Base-by-base conservation (phyloP, 2,797 vertebrate genomes). In the Catostomus latipinnis region DNA sequence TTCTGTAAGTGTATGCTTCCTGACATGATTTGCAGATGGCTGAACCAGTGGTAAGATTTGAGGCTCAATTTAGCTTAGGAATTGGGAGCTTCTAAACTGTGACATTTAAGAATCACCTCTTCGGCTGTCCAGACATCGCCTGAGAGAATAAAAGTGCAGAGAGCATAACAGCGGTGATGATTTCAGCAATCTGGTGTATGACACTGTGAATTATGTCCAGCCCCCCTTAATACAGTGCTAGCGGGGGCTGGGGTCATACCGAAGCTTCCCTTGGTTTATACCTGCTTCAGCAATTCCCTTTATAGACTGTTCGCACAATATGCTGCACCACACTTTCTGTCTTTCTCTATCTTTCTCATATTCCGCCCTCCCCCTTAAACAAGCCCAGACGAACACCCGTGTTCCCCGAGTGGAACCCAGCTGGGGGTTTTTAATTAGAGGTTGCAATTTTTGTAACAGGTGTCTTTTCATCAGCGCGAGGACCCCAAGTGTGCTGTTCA, bases 221-320 rank as follows among this genome's bases (percentile, higher is more conserved):
- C 74, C 70, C 46, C 14, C 65, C 66, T 46, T 61, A 74, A 73
- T 78, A 61, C 81, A 65, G 61, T 76, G 71, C 75, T 74, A 69
- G 74, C 74, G 71, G 82, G 80, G 82, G 71, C 56, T 53, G 84
- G 82, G 87, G 86, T 86, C 85, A 83, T 75, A 83, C 87, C 85
- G 85, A 88, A 90, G 82, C 89, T 85, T 86, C 82, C 85, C 65
- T 73, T 75, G 74, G 85, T 88, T 90, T 88, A 90, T 88, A 88
- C 74, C 83, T 43, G 83, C 88, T 80, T 92, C 90, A 90, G 90
- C 89, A 72, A 22, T 88, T 91, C 85, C 83, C 86, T 89, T 90
- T 90, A 92, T 89, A 91, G 87, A 88, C 86, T 71, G 76, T 82
- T 81, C 68, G 46, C 84, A 88, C 81, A 82, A 81, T 84, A 84